phyloP scores from a whole-genome alignment of 1,140 invertebrate genomes.

The Episyrphus balteatus region DNA sequence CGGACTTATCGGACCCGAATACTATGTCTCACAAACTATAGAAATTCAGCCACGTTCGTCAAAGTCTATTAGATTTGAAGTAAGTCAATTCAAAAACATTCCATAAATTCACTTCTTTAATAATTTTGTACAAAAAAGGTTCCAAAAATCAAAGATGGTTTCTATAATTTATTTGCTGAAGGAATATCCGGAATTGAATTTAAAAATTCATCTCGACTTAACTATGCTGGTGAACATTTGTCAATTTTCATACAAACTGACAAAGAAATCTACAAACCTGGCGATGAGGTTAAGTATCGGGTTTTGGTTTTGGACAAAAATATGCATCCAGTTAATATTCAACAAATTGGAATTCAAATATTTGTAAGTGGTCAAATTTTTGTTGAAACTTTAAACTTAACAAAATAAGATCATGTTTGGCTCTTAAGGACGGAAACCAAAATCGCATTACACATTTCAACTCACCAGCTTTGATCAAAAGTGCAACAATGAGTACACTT shows the following conservation, averaged over 20 bases:
- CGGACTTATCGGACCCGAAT: constrained; percentile 56
- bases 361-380: neutral
- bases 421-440: neutral
- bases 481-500: constrained; percentile 43
- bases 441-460: constrained; percentile 1
- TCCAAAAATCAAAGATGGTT: constrained; percentile 61
- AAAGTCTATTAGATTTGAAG: constrained; percentile 49
- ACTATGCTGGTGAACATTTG: constrained; percentile 58
- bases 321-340: constrained; percentile 42
- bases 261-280: constrained; percentile 86
- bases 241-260: constrained; percentile 84
- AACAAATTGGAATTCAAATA: neutral
- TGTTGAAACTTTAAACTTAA: neutral
- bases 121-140: constrained; percentile 4
- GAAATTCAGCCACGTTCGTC: constrained; percentile 57
- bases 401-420: no score
- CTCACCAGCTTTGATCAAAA: neutral
- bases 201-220: constrained; percentile 55
- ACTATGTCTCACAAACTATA: constrained; percentile 54
- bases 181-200: constrained; percentile 66
- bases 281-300: constrained; percentile 72
- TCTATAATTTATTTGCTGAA: constrained; percentile 60
- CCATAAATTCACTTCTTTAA: no score
- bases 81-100: neutral
- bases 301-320: constrained; percentile 69